A percentile compares a stretch with the other conserved stretches of the same genome.
These are phyloP conservation scores for Troides aeacus DNA, from an alignment of 2,888 invertebrate species.

Conservation along the genomic window DNA sequence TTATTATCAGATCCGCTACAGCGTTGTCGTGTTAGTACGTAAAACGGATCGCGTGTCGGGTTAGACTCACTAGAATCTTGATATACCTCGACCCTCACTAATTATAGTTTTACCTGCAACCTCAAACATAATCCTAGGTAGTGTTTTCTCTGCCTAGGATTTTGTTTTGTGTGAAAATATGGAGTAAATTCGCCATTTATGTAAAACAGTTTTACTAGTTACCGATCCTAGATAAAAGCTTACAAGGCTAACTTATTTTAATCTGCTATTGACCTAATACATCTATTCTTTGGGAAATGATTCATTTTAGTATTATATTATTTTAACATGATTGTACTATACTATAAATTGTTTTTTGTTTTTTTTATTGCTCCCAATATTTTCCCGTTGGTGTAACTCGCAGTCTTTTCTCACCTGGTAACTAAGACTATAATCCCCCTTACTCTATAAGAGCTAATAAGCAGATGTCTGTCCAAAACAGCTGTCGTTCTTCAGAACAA, in stretches of 20 bases:
- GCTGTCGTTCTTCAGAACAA: too few relatives aligned
- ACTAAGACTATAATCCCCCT: too few relatives aligned
- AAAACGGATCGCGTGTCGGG: slow-evolving; percentile 66
- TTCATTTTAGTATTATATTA: not conserved
- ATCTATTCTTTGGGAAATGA: slow-evolving; percentile 1
- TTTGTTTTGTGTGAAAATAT: slow-evolving; percentile 36
- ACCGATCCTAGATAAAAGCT: slow-evolving; percentile 16
- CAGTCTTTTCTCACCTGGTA: too few relatives aligned
- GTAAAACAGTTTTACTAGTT: slow-evolving; percentile 30
- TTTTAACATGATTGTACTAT: not conserved
- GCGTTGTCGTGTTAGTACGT: slow-evolving; percentile 60
- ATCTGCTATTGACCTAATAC: slow-evolving; percentile 13
- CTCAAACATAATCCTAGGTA: slow-evolving; percentile 41
- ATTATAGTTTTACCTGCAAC: slow-evolving; percentile 69
- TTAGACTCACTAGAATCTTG: slow-evolving; percentile 59
- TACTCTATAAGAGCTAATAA: too few relatives aligned
- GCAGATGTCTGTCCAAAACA: too few relatives aligned
- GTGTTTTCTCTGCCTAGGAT: slow-evolving; percentile 27
- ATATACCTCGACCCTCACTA: slow-evolving; percentile 61
- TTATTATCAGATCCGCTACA: slow-evolving; percentile 56
- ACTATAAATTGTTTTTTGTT: not conserved
- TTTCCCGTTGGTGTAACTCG: too few relatives aligned
- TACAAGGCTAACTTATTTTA: slow-evolving; percentile 7
- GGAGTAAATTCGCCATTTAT: slow-evolving; percentile 36
- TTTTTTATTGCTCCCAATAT: not conserved